Percentiles rank a stretch among this genome's conserved stretches.
phyloP scores from a whole-genome alignment of 2,113 vertebrate species.

The Scortum barcoo region DNA sequence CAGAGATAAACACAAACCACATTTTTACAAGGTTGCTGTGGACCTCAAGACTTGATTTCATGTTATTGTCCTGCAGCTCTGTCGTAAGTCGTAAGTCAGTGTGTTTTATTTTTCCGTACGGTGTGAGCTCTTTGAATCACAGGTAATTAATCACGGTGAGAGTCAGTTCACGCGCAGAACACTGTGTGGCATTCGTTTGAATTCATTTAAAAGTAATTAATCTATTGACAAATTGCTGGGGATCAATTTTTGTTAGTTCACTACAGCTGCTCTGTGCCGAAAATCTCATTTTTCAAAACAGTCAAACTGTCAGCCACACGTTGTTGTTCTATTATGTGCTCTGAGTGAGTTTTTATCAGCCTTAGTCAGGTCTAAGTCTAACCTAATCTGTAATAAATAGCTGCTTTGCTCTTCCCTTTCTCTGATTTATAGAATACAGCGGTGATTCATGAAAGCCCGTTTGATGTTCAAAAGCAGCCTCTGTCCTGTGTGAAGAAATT shows the following conservation, averaged over 20 bases:
- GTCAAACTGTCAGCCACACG: neutral
- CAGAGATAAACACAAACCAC: constrained; percentile 36
- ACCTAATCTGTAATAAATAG: constrained; percentile 31
- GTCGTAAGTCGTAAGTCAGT: constrained; percentile 1
- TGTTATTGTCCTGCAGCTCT: constrained; percentile 1
- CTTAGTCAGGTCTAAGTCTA: neutral
- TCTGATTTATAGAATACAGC: neutral
- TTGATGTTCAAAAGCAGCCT: constrained; percentile 9
- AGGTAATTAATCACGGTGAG: constrained; percentile 5
- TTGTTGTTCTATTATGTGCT: neutral
- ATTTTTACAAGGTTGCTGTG: constrained; percentile 25
- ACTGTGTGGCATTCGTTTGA: constrained; percentile 14
- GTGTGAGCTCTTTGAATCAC: neutral
- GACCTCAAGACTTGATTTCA: constrained; percentile 5
- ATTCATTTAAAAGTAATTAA: constrained; percentile 39
- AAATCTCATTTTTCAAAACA: neutral
- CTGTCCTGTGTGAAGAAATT: neutral
- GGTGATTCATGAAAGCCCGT: constrained; percentile 11
- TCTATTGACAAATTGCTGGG: constrained; percentile 34
- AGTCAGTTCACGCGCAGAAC: constrained; percentile 7
- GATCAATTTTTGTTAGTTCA: constrained; percentile 9
- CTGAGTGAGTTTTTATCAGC: constrained; percentile 11
- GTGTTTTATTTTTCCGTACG: constrained; percentile 19
- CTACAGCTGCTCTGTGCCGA: neutral
- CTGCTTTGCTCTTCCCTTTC: constrained; percentile 14